Percentiles rank a stretch among this genome's conserved stretches.
phyloP scores from a whole-genome alignment of 1,140 invertebrate species.

The Polypedilum vanderplanki region DNA sequence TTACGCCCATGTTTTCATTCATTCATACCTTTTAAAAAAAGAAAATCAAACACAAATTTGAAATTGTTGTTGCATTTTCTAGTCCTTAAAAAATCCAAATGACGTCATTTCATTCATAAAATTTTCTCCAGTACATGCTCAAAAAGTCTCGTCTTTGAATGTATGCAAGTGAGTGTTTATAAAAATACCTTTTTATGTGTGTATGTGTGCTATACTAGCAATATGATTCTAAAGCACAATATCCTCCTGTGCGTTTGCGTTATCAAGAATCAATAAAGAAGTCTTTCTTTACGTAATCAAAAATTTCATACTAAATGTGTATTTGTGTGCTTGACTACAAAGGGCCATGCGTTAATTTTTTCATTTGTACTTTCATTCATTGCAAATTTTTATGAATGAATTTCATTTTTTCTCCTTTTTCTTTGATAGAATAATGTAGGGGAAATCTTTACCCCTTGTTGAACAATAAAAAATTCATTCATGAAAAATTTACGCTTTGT shows the following conservation, averaged over 20 bases:
- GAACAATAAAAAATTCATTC: background rate
- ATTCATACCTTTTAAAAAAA: background rate
- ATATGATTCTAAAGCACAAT: too few species aligned
- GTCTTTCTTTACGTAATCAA: background rate
- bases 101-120: slow-evolving; percentile 18
- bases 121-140: background rate
- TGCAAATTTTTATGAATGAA: slow-evolving; percentile 9
- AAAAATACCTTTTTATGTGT: too few species aligned
- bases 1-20: background rate
- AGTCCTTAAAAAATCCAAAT: background rate
- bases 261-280: slow-evolving; percentile 5
- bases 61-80: background rate
- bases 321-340: background rate
- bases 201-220: too few species aligned
- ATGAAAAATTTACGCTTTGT: background rate
- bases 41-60: background rate
- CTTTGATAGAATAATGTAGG: background rate
- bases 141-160: too few species aligned
- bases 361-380: background rate
- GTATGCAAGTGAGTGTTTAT: too few species aligned
- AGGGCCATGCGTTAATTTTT: background rate
- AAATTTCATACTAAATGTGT: background rate
- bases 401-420: background rate
- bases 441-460: background rate
- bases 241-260: background rate